A percentile compares a stretch with the other conserved stretches of the same genome.
Conservation (phyloP, 2,888 invertebrate genomes). For the Plagodis dolabraria region DNA sequence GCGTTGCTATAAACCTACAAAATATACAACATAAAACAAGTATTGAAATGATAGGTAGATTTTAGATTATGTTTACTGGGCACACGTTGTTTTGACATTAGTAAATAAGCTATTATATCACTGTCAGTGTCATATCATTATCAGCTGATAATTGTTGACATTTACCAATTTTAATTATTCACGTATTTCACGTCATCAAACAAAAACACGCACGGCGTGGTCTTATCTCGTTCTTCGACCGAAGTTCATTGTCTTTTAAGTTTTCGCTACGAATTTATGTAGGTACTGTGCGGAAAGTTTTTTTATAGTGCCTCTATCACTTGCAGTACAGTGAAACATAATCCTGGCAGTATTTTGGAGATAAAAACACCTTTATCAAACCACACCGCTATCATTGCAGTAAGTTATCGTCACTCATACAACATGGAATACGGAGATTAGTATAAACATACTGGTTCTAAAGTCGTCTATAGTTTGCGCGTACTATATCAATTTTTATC, state of each 20-base stretch:
- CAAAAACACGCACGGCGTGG: too few relatives aligned
- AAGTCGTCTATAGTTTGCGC: constrained; percentile 10
- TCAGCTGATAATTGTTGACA: background rate
- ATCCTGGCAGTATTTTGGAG: constrained; percentile 3
- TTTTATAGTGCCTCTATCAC: too few relatives aligned
- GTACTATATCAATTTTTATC: constrained; percentile 12
- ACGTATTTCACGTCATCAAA: too few relatives aligned
- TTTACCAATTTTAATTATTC: too few relatives aligned
- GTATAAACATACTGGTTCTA: constrained; percentile 16
- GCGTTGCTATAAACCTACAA: too few relatives aligned
- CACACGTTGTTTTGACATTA: background rate
- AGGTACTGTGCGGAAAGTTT: too few relatives aligned
- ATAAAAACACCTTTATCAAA: constrained; percentile 26
- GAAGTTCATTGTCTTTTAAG: too few relatives aligned
- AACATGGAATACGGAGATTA: background rate
- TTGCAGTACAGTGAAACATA: too few relatives aligned
- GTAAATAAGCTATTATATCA: background rate
- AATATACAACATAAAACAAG: too few relatives aligned
- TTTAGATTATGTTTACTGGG: background rate
- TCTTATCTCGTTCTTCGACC: too few relatives aligned
- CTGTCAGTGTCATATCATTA: background rate
- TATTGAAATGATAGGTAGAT: too few relatives aligned
- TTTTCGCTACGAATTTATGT: too few relatives aligned
- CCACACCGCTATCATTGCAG: constrained; percentile 31
- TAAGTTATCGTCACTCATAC: constrained; percentile 31